Conservation (phyloP, 2,888 invertebrate species). For the Pollenia labialis region DNA sequence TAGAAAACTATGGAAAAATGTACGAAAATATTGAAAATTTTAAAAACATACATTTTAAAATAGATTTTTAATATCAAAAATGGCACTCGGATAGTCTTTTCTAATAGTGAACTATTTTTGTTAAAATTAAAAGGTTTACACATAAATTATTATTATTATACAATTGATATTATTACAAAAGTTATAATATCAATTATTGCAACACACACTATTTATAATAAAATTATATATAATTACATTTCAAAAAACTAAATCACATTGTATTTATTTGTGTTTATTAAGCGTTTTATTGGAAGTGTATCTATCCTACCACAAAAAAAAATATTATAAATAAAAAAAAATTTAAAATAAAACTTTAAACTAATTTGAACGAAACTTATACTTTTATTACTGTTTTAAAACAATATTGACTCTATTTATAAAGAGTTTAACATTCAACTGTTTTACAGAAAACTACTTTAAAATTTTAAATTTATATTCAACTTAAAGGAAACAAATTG, state of each 20-base stretch:
- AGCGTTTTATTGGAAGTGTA: constrained; percentile 13
- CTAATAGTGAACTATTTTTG: constrained; percentile 3
- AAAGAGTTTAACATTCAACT: too few species aligned
- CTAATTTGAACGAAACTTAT: constrained; percentile 12
- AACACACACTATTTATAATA: constrained; percentile 19
- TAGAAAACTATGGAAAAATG: too few species aligned
- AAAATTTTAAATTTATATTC: too few species aligned
- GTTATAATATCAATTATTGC: neutral
- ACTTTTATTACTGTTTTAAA: too few species aligned
- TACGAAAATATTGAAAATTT: neutral
- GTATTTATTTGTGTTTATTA: constrained; percentile 18
- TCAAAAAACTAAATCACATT: constrained; percentile 10
- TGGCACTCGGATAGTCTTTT: neutral
- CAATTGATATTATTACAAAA: neutral
- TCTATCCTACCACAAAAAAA: constrained; percentile 24
- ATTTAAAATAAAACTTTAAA: constrained; percentile 15
- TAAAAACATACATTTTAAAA: too few species aligned
- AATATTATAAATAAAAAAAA: neutral
- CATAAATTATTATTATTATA: constrained; percentile 5
- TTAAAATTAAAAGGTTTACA: constrained; percentile 27
- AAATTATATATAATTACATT: constrained; percentile 1
- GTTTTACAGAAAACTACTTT: too few species aligned
- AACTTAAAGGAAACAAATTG: too few species aligned
- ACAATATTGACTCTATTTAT: too few species aligned
- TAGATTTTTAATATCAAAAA: too few species aligned